Conservation (phyloP, 1,140 invertebrate species). For the Sycobia sp. region DNA sequence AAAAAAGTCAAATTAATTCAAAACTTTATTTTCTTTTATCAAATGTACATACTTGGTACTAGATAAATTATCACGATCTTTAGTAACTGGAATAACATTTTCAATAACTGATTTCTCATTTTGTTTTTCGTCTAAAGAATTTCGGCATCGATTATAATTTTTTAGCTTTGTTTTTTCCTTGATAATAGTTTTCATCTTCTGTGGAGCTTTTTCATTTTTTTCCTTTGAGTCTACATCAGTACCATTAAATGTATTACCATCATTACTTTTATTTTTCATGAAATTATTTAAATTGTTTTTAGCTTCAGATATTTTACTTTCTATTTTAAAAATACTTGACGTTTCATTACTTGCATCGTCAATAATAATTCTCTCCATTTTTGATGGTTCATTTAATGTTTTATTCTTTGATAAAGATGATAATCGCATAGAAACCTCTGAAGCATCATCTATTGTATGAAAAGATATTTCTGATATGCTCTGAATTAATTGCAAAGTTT, state of each 20-base stretch:
- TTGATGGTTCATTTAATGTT: background rate
- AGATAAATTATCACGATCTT: no score
- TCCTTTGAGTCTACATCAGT: background rate
- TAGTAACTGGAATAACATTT: no score
- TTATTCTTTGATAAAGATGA: background rate
- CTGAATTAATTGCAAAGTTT: slow-evolving; percentile 13
- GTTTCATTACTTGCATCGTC: background rate
- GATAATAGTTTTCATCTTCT: no score
- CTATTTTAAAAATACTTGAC: slow-evolving; percentile 2
- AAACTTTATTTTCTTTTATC: no score
- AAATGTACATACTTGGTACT: no score
- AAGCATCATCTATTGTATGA: background rate
- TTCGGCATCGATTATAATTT: no score
- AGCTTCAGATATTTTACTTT: background rate
- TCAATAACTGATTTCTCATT: no score
- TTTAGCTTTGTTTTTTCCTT: no score
- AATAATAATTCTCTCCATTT: background rate
- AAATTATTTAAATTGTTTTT: slow-evolving; percentile 7
- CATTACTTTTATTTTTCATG: background rate
- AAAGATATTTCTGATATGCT: slow-evolving; percentile 1
- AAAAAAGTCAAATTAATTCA: no score
- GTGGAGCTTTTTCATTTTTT: background rate
- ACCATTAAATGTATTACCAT: background rate
- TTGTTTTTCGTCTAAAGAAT: no score
- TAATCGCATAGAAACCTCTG: background rate